Percentiles rank a stretch among this genome's conserved stretches.
Conservation (phyloP, 2,888 invertebrate genomes). For the Pterostichus niger region DNA sequence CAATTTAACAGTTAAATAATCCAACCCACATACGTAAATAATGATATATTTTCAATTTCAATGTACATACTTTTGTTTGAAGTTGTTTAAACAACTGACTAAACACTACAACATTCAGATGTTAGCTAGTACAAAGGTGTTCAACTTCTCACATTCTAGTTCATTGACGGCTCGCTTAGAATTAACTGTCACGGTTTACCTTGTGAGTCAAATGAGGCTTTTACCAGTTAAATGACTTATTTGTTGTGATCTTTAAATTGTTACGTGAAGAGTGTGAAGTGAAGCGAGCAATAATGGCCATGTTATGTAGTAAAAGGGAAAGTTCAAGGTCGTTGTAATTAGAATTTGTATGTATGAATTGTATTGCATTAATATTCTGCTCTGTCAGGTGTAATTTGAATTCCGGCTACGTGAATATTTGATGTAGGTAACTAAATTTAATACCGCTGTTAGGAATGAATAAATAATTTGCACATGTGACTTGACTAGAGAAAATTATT, state of each 20-base stretch:
- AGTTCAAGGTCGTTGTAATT: slow-evolving; percentile 32
- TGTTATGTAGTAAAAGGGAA: slow-evolving; percentile 32
- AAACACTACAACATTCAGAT: background rate
- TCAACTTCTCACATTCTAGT: slow-evolving; percentile 32
- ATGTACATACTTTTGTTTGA: background rate
- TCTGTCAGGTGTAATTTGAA: slow-evolving; percentile 30
- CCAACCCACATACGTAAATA: background rate
- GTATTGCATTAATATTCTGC: slow-evolving; percentile 37
- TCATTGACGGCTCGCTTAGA: slow-evolving; percentile 18
- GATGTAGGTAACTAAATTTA: slow-evolving; percentile 25
- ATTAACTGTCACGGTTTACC: slow-evolving; percentile 9
- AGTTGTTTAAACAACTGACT: slow-evolving; percentile 27
- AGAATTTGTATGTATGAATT: slow-evolving; percentile 17
- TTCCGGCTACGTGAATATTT: slow-evolving; percentile 21
- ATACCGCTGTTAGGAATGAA: slow-evolving; percentile 11
- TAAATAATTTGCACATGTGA: background rate
- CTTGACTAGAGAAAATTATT: background rate
- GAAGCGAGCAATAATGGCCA: background rate
- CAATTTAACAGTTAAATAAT: background rate
- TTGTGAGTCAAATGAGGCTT: slow-evolving; percentile 9
- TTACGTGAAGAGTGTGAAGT: slow-evolving; percentile 6
- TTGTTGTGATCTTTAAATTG: slow-evolving; percentile 38
- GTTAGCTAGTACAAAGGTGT: background rate
- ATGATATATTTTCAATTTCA: background rate
- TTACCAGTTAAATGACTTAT: slow-evolving; percentile 26